Evolutionary conservation across 2,888 invertebrate genomes (phyloP).

Genomic region (Carabus problematicus): DNA sequence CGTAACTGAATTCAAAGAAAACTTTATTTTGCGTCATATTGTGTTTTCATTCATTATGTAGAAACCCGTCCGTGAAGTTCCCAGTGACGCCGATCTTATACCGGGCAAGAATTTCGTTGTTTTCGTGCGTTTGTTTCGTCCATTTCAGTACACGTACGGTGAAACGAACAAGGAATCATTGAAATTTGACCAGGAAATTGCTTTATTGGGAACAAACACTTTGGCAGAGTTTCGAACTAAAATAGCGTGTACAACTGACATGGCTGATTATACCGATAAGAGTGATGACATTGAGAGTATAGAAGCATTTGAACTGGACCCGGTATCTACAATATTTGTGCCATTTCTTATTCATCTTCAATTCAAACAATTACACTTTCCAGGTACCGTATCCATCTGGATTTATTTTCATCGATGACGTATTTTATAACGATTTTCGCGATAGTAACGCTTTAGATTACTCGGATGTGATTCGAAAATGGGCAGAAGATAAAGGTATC

Average conservation of each 20-base stretch:
- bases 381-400: conserved; percentile 73
- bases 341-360: background rate
- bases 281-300: conserved; percentile 53
- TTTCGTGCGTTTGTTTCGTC: conserved; percentile 62
- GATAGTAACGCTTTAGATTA: conserved; percentile 68
- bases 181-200: conserved; percentile 64
- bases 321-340: too few species aligned
- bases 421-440: conserved; percentile 80
- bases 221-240: conserved; percentile 77
- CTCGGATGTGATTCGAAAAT: conserved; percentile 68
- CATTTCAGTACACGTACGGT: conserved; percentile 53
- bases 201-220: conserved; percentile 71
- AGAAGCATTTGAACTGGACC: background rate
- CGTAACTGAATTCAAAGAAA: too few species aligned
- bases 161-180: conserved; percentile 50
- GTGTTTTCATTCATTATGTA: background rate
- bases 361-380: conserved; percentile 46
- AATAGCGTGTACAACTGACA: conserved; percentile 77
- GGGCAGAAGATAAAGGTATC: conserved; percentile 62
- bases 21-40: too few species aligned
- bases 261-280: conserved; percentile 67
- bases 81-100: conserved; percentile 43
- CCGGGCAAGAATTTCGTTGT: conserved; percentile 59
- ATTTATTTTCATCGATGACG: conserved; percentile 79
- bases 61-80: background rate